Percentiles rank a stretch among this genome's conserved stretches.
Conservation (phyloP, 2,797 vertebrate genomes). For the Pangasius larnaudii region DNA sequence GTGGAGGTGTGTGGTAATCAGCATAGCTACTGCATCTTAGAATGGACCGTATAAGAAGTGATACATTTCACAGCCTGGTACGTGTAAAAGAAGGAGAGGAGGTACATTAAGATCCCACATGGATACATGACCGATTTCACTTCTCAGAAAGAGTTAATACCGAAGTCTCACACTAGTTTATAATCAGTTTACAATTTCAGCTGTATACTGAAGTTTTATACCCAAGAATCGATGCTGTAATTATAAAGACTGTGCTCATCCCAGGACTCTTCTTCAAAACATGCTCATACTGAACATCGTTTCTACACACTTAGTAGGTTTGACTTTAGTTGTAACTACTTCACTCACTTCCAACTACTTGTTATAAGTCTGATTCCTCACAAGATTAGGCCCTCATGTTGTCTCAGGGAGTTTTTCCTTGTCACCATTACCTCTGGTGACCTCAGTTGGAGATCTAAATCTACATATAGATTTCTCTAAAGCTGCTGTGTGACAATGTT, state of each 20-base stretch:
- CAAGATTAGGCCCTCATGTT: neutral
- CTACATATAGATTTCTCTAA: neutral
- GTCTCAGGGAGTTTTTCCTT: neutral
- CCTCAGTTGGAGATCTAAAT: neutral
- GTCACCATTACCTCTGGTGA: neutral
- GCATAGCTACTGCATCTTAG: conserved; percentile 22
- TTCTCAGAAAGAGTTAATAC: neutral
- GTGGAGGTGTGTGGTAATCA: conserved; percentile 45
- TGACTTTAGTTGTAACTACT: neutral
- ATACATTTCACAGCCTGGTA: conserved; percentile 12
- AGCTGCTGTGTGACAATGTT: neutral
- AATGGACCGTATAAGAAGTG: conserved; percentile 16
- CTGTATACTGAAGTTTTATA: neutral
- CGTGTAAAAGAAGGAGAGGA: neutral
- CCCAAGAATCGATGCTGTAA: neutral
- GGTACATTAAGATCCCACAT: neutral
- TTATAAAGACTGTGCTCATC: neutral
- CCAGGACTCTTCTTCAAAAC: neutral
- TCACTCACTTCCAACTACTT: too few species aligned
- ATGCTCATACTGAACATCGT: neutral
- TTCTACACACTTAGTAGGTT: neutral
- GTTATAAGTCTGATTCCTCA: neutral
- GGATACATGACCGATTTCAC: neutral
- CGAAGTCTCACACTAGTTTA: too few species aligned
- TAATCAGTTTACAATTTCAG: neutral